phyloP scores from a whole-genome alignment of 2,888 invertebrate species.

The Poecilus cupreus region DNA sequence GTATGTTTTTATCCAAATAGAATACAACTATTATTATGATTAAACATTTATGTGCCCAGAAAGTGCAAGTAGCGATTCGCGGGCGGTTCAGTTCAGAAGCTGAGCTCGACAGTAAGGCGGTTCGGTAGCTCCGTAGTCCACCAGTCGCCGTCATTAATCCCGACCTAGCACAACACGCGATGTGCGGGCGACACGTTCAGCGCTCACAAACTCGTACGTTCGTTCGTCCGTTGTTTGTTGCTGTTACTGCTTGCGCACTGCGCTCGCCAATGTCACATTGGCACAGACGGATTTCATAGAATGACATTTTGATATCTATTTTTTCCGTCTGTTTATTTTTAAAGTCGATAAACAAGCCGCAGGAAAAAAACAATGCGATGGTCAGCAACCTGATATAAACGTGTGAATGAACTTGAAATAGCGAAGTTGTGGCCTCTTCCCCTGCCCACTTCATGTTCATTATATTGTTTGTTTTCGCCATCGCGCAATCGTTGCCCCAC shows the following conservation, averaged over 20 bases:
- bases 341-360: conserved; percentile 54
- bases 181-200: neutral
- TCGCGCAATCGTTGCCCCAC: neutral
- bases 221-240: neutral
- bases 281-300: conserved; percentile 54
- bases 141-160: neutral
- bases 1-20: no score
- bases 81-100: no score
- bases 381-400: conserved; percentile 65
- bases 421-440: neutral
- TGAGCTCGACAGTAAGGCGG: neutral
- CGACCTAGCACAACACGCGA: conserved; percentile 45
- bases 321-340: conserved; percentile 55
- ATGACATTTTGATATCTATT: conserved; percentile 56
- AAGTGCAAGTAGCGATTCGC: no score
- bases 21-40: no score
- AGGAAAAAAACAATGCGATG: conserved; percentile 62
- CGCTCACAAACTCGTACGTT: no score
- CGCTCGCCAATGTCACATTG: conserved; percentile 50
- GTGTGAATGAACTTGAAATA: conserved; percentile 65
- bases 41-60: no score
- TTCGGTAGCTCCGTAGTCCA: neutral
- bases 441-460: neutral
- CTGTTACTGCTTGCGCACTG: neutral
- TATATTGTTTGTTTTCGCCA: conserved; percentile 13